Base-by-base conservation (phyloP, 2,888 invertebrate genomes). In the Cancer borealis region DNA sequence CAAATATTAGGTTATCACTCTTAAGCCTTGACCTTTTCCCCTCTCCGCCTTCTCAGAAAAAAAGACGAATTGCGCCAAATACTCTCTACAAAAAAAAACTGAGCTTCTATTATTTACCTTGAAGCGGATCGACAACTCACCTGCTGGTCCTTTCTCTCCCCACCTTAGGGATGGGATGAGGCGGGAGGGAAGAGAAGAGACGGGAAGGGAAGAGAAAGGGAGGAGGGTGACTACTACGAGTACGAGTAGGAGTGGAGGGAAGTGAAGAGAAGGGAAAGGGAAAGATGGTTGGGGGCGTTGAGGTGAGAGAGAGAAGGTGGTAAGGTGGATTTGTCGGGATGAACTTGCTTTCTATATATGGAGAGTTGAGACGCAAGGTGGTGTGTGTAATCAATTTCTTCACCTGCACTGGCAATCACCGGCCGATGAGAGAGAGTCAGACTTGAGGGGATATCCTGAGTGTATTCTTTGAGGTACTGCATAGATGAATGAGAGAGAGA, bases 341-440 rank as follows among this genome's bases (percentile, higher is more conserved):
- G 30, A 84, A 84, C 84, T 84, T 39, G 39, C 84, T 84, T 30
- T 21, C 84, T 84, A 84, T 84, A 84, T 84, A 84, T 84, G 84
- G 84, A 14, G 84, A 84, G 84, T 12, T 30, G 84, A 30, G 84
- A n/a, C 84, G 84, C 84, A 39, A 84, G 84, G 39, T 84, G 84
- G n/a, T 39, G 39, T 0, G 39, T 84, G 14, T 84, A 84, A 84
- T 84, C 84, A 84, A 84, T 84, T 30, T 17, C 79, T 26, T 30
- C 14, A 84, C 39, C 84, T 84, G 39, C 0, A 39, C 39, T 84
- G 39, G 39, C 39, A 39, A 84, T 84, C 39, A 30, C 30, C 79
- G 3, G 79, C 30, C 6, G 79, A 30, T 79, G 84, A 39, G 84
- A 39, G 26, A 26, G 73, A n/a, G 84, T 84, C 84, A 14, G 39